A percentile compares a stretch with the other conserved stretches of the same genome.
Conservation (phyloP, 2,113 vertebrate genomes). For the Naja naja region DNA sequence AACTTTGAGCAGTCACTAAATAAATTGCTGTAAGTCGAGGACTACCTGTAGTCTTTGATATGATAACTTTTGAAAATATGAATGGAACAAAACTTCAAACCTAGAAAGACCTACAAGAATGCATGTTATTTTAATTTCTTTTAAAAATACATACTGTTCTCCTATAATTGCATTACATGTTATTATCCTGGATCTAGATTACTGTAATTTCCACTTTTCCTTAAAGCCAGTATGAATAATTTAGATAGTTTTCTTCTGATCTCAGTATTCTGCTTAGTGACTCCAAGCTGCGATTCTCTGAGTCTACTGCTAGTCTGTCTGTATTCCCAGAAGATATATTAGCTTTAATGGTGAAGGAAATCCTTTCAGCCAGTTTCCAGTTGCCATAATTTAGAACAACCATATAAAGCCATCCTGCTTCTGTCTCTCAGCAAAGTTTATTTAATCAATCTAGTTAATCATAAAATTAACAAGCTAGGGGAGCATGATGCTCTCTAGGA, state of each 20-base stretch:
- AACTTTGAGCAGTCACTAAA: background rate
- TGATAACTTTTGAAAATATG: background rate
- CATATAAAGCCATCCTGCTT: background rate
- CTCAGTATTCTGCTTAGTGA: background rate
- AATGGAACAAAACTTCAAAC: background rate
- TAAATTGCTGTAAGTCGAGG: background rate
- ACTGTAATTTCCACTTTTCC: background rate
- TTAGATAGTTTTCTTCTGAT: background rate
- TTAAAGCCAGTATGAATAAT: background rate
- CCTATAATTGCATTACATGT: background rate
- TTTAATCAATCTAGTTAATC: background rate
- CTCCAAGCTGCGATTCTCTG: background rate
- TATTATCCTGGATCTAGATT: background rate
- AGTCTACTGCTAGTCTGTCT: background rate
- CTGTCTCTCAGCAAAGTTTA: background rate
- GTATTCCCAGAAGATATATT: background rate
- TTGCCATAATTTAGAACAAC: background rate
- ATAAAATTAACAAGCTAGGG: background rate
- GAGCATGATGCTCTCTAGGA: background rate
- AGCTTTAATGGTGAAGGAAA: background rate
- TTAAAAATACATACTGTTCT: background rate
- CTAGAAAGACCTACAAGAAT: background rate
- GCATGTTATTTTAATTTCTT: background rate
- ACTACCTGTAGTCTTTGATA: background rate
- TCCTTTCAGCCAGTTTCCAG: background rate